These are phyloP conservation scores for Macrobrachium nipponense DNA, from an alignment of 1,140 invertebrate genomes.

Conservation along the genomic window DNA sequence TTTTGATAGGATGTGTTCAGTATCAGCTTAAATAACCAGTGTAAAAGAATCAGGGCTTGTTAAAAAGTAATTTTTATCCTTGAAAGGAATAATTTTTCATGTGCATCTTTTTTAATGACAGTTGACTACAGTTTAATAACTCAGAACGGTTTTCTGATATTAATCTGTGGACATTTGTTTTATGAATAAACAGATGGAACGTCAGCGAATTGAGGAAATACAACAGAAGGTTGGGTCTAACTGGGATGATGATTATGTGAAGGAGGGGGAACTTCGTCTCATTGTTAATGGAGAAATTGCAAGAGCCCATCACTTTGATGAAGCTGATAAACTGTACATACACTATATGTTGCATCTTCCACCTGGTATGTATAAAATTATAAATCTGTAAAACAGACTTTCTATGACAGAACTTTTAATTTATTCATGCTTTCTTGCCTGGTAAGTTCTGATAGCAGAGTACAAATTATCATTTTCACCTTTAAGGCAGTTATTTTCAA, in stretches of 20 bases:
- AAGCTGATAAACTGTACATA: constrained; percentile 30
- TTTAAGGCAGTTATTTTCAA: too few species aligned
- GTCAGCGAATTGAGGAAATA: constrained; percentile 40
- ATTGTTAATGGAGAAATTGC: constrained; percentile 39
- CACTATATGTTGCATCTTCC: constrained; percentile 48
- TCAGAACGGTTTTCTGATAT: background rate
- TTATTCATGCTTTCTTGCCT: too few species aligned
- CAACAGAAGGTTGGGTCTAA: constrained; percentile 32
- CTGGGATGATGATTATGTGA: constrained; percentile 3
- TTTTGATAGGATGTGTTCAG: too few species aligned
- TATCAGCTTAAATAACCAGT: too few species aligned
- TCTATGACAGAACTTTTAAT: too few species aligned
- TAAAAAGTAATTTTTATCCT: too few species aligned
- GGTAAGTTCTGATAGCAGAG: too few species aligned
- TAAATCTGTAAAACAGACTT: background rate
- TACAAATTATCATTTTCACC: too few species aligned
- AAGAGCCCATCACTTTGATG: constrained; percentile 31
- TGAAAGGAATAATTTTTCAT: too few species aligned
- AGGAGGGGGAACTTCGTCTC: constrained; percentile 30
- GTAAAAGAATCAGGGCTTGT: too few species aligned
- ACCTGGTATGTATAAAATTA: constrained; percentile 10
- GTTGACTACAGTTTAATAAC: background rate
- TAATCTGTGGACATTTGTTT: background rate
- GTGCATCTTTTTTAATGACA: background rate
- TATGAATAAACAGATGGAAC: constrained; percentile 12